Conservation (phyloP, 2,113 vertebrate species). For the Macrotis lagotis region DNA sequence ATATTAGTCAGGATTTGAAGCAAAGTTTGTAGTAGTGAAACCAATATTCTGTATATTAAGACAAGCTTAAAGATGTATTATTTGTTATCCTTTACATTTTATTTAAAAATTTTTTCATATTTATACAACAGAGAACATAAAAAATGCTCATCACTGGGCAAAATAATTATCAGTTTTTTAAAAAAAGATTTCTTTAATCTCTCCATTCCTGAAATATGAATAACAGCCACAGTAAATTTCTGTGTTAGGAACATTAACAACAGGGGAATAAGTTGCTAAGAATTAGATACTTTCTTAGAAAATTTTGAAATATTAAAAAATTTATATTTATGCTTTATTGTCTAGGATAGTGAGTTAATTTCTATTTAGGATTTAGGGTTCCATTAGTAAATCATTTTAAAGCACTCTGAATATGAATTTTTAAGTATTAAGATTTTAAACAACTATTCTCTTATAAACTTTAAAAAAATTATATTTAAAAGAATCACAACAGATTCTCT, state of each 20-base stretch:
- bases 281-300: neutral
- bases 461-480: neutral
- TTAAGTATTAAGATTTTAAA: neutral
- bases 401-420: neutral
- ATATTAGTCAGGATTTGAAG: neutral
- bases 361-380: neutral
- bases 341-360: neutral
- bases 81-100: neutral
- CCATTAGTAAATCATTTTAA: neutral
- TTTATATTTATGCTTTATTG: neutral
- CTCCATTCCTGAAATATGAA: neutral
- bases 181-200: neutral
- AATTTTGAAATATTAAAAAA: neutral
- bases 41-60: neutral
- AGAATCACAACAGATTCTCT: neutral
- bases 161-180: neutral
- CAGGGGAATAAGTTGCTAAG: neutral
- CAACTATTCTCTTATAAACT: neutral
- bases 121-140: neutral
- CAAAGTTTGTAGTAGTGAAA: neutral
- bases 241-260: neutral
- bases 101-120: neutral
- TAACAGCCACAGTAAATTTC: neutral
- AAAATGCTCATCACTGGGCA: neutral
- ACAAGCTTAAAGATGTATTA: neutral